Evolutionary conservation across 2,113 vertebrate genomes (phyloP).

Genomic region (Gobiocypris rarus): DNA sequence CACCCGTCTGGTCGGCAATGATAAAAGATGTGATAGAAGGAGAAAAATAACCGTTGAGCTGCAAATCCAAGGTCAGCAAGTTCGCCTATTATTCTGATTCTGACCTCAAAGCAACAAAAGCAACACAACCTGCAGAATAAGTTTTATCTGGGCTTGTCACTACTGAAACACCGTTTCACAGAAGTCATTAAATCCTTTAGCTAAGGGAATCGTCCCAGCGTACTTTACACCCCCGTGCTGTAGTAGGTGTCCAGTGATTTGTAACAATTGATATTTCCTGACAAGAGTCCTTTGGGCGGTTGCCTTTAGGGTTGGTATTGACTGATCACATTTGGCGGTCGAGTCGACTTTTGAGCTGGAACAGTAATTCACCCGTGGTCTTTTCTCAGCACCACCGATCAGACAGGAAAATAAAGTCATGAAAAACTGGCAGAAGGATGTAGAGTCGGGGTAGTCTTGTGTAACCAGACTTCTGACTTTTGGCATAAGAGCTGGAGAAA

Average conservation of each 20-base stretch:
- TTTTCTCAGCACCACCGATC: background rate
- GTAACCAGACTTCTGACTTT: background rate
- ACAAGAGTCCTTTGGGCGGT: conserved; percentile 28
- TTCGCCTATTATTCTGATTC: background rate
- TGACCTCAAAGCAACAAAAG: background rate
- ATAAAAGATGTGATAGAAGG: conserved; percentile 27
- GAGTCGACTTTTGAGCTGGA: conserved; percentile 26
- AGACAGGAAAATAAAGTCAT: conserved; percentile 33
- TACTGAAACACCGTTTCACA: background rate
- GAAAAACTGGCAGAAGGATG: background rate
- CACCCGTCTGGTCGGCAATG: conserved; percentile 11
- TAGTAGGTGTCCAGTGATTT: conserved; percentile 33
- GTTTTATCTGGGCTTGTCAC: conserved; percentile 29
- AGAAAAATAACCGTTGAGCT: background rate
- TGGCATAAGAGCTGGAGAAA: background rate
- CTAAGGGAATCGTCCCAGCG: background rate
- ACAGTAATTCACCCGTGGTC: conserved; percentile 4
- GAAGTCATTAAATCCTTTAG: conserved; percentile 40
- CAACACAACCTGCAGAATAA: conserved; percentile 9
- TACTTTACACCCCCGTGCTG: conserved; percentile 24
- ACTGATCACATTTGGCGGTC: conserved; percentile 12
- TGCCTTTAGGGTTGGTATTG: conserved; percentile 40
- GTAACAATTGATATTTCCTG: conserved; percentile 38
- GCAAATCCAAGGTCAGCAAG: conserved; percentile 4
- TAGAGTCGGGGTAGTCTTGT: background rate